Evolutionary conservation across 2,888 invertebrate species (phyloP).

Genomic region (Parnassius smintheus): DNA sequence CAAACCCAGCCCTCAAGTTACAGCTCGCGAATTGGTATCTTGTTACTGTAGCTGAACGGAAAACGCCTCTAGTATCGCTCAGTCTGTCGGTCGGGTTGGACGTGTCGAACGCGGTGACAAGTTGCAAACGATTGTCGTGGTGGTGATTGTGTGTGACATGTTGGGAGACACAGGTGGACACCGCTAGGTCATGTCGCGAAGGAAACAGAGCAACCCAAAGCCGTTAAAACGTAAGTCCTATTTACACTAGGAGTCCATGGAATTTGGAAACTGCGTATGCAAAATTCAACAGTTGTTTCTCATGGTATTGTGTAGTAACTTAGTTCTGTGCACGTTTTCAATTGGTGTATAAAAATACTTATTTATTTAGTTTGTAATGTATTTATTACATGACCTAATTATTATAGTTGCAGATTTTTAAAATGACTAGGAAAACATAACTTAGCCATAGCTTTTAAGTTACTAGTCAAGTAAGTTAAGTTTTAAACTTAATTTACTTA

Average conservation of each 20-base stretch:
- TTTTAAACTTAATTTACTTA: too few relatives aligned
- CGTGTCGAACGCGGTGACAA: slow-evolving; percentile 39
- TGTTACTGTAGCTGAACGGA: slow-evolving; percentile 35
- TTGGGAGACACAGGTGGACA: slow-evolving; percentile 53
- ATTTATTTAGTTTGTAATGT: not conserved
- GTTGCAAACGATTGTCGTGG: slow-evolving; percentile 43
- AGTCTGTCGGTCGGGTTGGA: slow-evolving; percentile 44
- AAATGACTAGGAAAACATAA: too few relatives aligned
- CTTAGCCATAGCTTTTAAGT: too few relatives aligned
- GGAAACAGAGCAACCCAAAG: slow-evolving; percentile 98
- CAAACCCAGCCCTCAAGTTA: slow-evolving; percentile 36
- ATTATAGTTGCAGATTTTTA: too few relatives aligned
- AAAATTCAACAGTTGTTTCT: slow-evolving; percentile 21
- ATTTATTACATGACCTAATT: not conserved
- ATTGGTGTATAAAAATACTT: not conserved
- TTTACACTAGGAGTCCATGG: not conserved
- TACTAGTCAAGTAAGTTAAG: too few relatives aligned
- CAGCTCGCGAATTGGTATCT: slow-evolving; percentile 49
- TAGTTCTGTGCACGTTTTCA: too few relatives aligned
- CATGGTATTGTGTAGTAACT: too few relatives aligned
- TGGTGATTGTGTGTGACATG: slow-evolving; percentile 64
- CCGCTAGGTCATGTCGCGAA: slow-evolving; percentile 89
- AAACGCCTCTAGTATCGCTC: slow-evolving; percentile 53
- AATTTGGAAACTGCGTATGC: not conserved
- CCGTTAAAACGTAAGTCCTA: slow-evolving; percentile 93